Conservation (phyloP, 2,888 invertebrate genomes). For the Clistopyga incitator region DNA sequence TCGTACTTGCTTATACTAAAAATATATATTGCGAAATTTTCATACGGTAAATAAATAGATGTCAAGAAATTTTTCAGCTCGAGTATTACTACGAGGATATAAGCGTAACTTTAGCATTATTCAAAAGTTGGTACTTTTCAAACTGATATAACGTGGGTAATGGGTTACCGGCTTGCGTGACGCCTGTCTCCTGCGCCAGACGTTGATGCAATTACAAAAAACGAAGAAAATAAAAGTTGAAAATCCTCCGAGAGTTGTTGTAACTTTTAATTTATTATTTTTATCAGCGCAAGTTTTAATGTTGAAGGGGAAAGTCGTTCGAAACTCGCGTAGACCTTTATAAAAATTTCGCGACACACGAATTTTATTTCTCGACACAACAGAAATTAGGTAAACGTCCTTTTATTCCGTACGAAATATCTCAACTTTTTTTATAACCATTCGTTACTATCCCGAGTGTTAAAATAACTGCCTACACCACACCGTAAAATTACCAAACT, state of each 20-base stretch:
- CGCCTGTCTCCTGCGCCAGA: neutral
- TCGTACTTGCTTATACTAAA: neutral
- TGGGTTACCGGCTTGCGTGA: neutral
- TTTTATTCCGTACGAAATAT: neutral
- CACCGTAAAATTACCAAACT: too few relatives aligned
- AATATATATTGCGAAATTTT: conserved; percentile 17
- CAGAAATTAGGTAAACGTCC: neutral
- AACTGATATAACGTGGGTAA: conserved; percentile 10
- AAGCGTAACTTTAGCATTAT: conserved; percentile 12
- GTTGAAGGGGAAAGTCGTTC: neutral
- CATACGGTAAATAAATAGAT: neutral
- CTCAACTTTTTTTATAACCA: neutral
- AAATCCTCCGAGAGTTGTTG: neutral
- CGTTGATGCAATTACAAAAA: conserved; percentile 3
- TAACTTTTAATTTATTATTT: conserved; percentile 3
- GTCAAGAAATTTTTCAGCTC: neutral
- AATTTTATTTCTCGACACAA: neutral
- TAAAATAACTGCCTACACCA: neutral
- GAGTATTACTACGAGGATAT: too few relatives aligned
- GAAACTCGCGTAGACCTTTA: neutral
- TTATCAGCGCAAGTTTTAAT: neutral
- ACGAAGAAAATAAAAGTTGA: neutral
- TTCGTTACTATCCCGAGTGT: neutral
- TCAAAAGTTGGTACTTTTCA: conserved; percentile 20
- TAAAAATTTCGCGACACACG: neutral